Percentiles rank a stretch among this genome's conserved stretches.
Conservation (phyloP, 2,797 vertebrate species). For the Pterois miles region DNA sequence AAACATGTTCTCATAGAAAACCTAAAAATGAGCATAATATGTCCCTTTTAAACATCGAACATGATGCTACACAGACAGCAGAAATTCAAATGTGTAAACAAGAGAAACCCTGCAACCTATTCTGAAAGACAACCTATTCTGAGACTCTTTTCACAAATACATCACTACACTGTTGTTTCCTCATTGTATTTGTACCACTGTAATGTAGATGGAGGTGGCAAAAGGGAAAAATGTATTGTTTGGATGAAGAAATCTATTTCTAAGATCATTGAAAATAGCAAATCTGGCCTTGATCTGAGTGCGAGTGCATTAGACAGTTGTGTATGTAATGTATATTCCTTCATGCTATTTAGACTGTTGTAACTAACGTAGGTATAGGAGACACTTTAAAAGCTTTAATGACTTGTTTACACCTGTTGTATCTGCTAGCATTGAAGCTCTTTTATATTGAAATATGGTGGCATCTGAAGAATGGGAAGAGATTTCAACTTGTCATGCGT, state of each 20-base stretch:
- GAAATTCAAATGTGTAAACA: not conserved
- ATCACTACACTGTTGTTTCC: not conserved
- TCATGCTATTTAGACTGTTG: not conserved
- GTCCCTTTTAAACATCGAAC: not conserved
- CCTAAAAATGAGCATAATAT: too few relatives aligned
- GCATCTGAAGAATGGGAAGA: not conserved
- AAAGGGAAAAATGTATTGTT: not conserved
- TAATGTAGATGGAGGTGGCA: not conserved
- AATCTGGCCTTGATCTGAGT: not conserved
- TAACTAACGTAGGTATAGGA: not conserved
- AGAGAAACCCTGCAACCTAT: not conserved
- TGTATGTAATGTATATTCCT: constrained; percentile 2
- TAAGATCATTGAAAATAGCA: not conserved
- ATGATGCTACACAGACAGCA: not conserved
- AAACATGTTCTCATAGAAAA: too few relatives aligned
- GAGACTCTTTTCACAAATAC: not conserved
- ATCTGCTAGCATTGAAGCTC: not conserved
- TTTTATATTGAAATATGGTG: constrained; percentile 3
- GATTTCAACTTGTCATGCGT: constrained; percentile 7
- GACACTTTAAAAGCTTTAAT: not conserved
- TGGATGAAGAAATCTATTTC: not conserved
- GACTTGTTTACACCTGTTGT: constrained; percentile 38
- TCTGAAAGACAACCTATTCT: not conserved
- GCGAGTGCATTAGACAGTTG: not conserved
- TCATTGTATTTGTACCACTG: not conserved